Conservation (phyloP, 2,888 invertebrate species). For the Zelleria hepariella region DNA sequence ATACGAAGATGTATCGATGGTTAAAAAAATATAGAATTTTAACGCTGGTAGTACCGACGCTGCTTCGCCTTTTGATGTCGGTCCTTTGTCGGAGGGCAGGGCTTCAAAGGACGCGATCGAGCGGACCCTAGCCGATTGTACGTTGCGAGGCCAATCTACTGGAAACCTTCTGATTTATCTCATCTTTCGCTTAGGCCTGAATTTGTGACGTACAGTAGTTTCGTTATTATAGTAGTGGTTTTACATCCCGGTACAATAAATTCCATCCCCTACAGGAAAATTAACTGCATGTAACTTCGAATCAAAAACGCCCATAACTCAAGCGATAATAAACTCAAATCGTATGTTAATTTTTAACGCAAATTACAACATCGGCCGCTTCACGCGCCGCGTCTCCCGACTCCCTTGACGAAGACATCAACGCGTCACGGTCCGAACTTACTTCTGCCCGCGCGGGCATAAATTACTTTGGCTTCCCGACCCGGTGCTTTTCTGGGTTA, state of each 20-base stretch:
- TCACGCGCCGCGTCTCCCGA: not conserved
- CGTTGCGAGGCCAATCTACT: not conserved
- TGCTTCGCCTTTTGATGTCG: not conserved
- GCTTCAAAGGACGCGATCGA: slow-evolving; percentile 1
- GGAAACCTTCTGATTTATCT: not conserved
- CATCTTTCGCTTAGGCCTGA: not conserved
- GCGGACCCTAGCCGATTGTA: not conserved
- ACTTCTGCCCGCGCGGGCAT: not conserved
- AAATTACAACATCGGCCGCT: not conserved
- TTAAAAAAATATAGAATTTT: not conserved
- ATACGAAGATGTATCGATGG: too few species aligned
- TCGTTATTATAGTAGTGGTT: not conserved
- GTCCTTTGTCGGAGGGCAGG: not conserved
- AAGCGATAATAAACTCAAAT: not conserved
- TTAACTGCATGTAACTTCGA: too few species aligned
- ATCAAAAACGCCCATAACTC: too few species aligned
- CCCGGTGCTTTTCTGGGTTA: not conserved
- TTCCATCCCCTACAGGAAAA: not conserved
- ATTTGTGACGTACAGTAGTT: not conserved
- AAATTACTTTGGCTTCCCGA: not conserved
- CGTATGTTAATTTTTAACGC: not conserved
- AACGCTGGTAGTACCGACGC: not conserved
- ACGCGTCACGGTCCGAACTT: slow-evolving; percentile 8
- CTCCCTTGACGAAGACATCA: slow-evolving; percentile 14
- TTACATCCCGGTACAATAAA: too few species aligned